Evolutionary conservation across 2,888 invertebrate genomes (phyloP).

Genomic region (Lagria hirta): DNA sequence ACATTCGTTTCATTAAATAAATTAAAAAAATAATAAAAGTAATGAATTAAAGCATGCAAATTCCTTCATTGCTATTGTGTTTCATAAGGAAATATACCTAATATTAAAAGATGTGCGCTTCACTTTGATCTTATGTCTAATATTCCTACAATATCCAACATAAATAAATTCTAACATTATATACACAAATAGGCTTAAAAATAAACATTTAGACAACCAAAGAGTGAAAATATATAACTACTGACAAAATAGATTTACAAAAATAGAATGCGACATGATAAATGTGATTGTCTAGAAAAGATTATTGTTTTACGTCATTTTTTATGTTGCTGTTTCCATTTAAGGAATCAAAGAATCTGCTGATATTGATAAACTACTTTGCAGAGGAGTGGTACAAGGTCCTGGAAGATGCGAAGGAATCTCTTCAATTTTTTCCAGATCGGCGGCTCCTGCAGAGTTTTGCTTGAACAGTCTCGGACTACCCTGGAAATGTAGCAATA

Average conservation of each 20-base stretch:
- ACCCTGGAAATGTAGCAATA: too few species aligned
- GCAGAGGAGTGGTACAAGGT: constrained; percentile 42
- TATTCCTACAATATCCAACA: background rate
- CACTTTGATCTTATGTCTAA: constrained; percentile 4
- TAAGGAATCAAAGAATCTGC: constrained; percentile 51
- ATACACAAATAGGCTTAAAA: too few species aligned
- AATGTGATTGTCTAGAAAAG: constrained; percentile 39
- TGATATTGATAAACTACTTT: constrained; percentile 51
- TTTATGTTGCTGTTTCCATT: constrained; percentile 2
- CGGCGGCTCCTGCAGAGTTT: constrained; percentile 69
- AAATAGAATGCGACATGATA: constrained; percentile 3
- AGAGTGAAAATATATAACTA: constrained; percentile 1
- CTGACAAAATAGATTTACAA: constrained; percentile 3
- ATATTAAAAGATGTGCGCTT: constrained; percentile 20
- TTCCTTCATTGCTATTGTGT: too few species aligned
- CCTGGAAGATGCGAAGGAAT: constrained; percentile 51
- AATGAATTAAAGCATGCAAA: too few species aligned
- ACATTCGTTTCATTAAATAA: too few species aligned
- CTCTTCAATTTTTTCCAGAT: constrained; percentile 71
- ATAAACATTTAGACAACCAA: constrained; percentile 4
- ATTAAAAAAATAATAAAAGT: too few species aligned
- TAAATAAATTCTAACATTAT: constrained; percentile 5
- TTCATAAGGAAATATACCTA: too few species aligned
- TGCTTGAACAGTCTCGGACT: constrained; percentile 62
- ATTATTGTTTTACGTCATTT: constrained; percentile 34